Base-by-base conservation (phyloP, 1,140 invertebrate genomes). In the Micrasema longulum region DNA sequence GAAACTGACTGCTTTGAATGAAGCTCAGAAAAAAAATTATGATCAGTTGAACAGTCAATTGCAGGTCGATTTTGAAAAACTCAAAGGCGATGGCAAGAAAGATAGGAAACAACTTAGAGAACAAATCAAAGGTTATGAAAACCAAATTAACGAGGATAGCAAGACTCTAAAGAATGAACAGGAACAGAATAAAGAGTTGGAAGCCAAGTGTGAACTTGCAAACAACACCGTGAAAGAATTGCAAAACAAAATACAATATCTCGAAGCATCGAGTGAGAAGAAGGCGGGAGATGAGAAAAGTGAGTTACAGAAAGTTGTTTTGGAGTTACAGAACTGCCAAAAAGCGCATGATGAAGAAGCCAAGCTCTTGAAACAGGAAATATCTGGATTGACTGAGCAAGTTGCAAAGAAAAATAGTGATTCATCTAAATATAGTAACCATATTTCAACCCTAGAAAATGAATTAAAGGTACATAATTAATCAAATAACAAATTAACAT, bases 1-100 rank as follows among this genome's bases (percentile, higher is more conserved):
- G 69, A 80, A 82, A 77, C 74, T 86, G 43, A 82, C 78, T 31
- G 79, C 77, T 64, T 81, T 81, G 35, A 83, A 83, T 69, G 84
- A 87, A 71, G 80, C 84, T 6, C 80, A 84, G 57, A 81, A 85
- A 75, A 77, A 82, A 71, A 83, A 86, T 71, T 82, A 84, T 76
- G 82, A 82, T 71, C 81, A 83, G 66, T 75, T 87, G 7, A 81
- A 86, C 68, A 85, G 83, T 71, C 81, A 85, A 75, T 65, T 86
- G 7, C 79, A 80, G 76, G 57, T 73, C 16, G 80, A 84, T 63
- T 82, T 79, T 60, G 82, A 83, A 38, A 80, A 83, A 71, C 80
- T 82, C 23, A 86, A 84, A 75, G 83, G 80, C 63, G 81, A 84
- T 66, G 84, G 80, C 68, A 83, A 83, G 77, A 79, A 66, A 55